These are phyloP conservation scores for Herpetotheres cachinnans DNA, from an alignment of 2,113 vertebrate species.

Conservation along the genomic window DNA sequence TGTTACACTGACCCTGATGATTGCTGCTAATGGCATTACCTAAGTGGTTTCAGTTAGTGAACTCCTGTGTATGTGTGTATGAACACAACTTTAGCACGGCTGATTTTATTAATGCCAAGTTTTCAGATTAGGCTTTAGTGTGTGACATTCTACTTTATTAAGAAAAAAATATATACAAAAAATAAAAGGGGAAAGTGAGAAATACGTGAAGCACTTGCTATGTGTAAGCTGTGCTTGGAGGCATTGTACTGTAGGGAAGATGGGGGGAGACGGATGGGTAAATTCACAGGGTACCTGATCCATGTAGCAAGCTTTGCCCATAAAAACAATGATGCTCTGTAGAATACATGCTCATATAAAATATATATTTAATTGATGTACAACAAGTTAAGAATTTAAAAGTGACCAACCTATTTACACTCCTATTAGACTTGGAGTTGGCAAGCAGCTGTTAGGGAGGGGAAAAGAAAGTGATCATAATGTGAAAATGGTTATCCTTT, in stretches of 20 bases:
- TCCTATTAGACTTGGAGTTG: background rate
- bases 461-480: background rate
- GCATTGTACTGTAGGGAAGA: background rate
- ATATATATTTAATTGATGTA: background rate
- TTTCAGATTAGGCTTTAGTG: background rate
- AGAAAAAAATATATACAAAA: background rate
- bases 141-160: background rate
- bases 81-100: background rate
- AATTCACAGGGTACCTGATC: background rate
- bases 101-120: background rate
- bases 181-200: background rate
- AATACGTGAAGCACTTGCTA: background rate
- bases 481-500: background rate
- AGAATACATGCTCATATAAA: background rate
- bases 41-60: background rate
- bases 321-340: background rate
- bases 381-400: background rate
- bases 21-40: background rate
- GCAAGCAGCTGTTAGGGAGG: background rate
- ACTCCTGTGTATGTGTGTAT: background rate
- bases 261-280: background rate
- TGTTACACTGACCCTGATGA: background rate
- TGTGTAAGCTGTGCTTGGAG: background rate
- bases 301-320: rapidly evolving
- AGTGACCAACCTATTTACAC: background rate